Percentiles rank a stretch among this genome's conserved stretches.
phyloP scores from a whole-genome alignment of 2,113 vertebrate genomes.

The Struthidea cinerea region DNA sequence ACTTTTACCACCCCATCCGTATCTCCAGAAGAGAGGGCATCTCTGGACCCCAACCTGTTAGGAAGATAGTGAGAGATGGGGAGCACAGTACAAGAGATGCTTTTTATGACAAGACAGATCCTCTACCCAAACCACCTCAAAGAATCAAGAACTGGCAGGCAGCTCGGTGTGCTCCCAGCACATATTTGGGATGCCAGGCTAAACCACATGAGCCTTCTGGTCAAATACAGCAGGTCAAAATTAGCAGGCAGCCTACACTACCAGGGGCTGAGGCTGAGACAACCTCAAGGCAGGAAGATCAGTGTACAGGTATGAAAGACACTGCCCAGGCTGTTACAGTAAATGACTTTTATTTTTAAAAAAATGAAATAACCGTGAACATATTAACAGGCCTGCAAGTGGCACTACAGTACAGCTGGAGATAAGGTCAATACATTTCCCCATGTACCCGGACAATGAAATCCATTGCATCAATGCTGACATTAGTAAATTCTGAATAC shows the following conservation, averaged over 20 bases:
- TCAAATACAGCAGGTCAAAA: background rate
- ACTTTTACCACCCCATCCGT: background rate
- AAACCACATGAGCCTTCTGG: background rate
- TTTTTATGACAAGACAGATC: background rate
- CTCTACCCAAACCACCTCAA: background rate
- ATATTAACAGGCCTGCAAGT: conserved; percentile 82
- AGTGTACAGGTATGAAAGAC: background rate
- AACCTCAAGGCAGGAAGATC: background rate
- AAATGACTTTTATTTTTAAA: conserved; percentile 81
- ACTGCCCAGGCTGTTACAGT: conserved; percentile 66
- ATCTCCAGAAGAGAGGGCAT: background rate
- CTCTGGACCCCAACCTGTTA: background rate
- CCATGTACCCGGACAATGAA: conserved; percentile 72
- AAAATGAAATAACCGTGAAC: conserved; percentile 80
- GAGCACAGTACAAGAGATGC: background rate
- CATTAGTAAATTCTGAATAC: conserved; percentile 72
- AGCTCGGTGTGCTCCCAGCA: background rate
- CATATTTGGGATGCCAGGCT: rapidly evolving
- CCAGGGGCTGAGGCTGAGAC: background rate
- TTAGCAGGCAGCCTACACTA: background rate
- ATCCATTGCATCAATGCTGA: conserved; percentile 72
- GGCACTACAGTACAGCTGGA: conserved; percentile 80
- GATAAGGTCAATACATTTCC: conserved; percentile 75
- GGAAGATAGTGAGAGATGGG: background rate
- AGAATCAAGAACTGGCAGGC: background rate